phyloP scores from a whole-genome alignment of 2,888 invertebrate species.

The Mystacides longicornis region DNA sequence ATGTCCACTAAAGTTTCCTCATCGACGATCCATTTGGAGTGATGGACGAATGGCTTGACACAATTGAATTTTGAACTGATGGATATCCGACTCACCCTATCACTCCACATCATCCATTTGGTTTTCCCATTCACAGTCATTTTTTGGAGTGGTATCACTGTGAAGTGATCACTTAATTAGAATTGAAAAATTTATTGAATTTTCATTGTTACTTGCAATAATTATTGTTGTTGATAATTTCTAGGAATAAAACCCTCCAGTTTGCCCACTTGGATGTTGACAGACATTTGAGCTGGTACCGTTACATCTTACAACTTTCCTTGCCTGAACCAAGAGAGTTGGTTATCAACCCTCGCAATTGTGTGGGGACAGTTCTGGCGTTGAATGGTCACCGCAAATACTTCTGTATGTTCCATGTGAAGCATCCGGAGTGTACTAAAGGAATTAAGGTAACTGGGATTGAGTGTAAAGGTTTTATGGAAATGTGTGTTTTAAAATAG shows the following conservation, averaged over 20 bases:
- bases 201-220: slow-evolving; percentile 1
- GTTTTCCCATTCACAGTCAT: too few species aligned
- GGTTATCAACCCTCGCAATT: slow-evolving; percentile 91
- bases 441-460: slow-evolving; percentile 59
- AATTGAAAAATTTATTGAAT: not conserved
- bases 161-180: too few species aligned
- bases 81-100: too few species aligned
- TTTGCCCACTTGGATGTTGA: slow-evolving; percentile 92
- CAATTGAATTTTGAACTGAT: too few species aligned
- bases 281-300: slow-evolving; percentile 90
- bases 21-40: too few species aligned
- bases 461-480: too few species aligned
- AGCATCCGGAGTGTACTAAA: slow-evolving; percentile 74
- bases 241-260: slow-evolving; percentile 91
- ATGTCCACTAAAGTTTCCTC: too few species aligned
- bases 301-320: slow-evolving; percentile 78
- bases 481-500: too few species aligned
- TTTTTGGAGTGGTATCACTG: too few species aligned
- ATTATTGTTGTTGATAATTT: slow-evolving; percentile 26
- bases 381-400: slow-evolving; percentile 95
- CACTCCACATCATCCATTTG: too few species aligned
- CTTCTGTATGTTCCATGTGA: slow-evolving; percentile 98
- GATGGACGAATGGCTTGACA: too few species aligned
- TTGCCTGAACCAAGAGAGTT: slow-evolving; percentile 75
- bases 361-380: slow-evolving; percentile 92